Evolutionary conservation across 1,140 invertebrate species (phyloP).

Genomic region (Atta texana): DNA sequence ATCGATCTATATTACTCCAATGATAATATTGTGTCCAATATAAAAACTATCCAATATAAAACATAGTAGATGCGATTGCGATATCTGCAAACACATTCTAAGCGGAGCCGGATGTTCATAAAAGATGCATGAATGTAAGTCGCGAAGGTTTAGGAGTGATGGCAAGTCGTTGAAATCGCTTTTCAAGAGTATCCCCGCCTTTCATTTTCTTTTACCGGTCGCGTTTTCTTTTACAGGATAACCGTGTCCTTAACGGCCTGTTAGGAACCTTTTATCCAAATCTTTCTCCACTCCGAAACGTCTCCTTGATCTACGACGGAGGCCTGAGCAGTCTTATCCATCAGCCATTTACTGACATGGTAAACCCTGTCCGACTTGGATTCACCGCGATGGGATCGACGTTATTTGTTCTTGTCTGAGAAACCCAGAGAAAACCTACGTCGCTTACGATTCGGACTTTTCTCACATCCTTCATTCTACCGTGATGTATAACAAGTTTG

Average conservation of each 20-base stretch:
- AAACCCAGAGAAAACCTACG: conserved; percentile 42
- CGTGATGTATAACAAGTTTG: conserved; percentile 18
- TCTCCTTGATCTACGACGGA: conserved; percentile 73
- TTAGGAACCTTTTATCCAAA: conserved; percentile 71
- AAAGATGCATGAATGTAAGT: conserved; percentile 38
- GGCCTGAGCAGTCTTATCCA: conserved; percentile 73
- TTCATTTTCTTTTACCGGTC: conserved; percentile 27
- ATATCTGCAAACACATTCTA: conserved; percentile 10
- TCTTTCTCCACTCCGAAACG: conserved; percentile 66
- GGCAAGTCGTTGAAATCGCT: conserved; percentile 39
- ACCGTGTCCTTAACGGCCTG: conserved; percentile 52
- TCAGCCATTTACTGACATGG: conserved; percentile 73
- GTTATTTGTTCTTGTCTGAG: conserved; percentile 72
- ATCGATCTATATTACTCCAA: neutral
- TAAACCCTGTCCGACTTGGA: conserved; percentile 70
- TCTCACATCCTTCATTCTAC: neutral
- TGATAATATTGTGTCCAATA: neutral
- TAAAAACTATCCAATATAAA: neutral
- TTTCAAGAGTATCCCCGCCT: neutral
- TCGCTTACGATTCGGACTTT: conserved; percentile 53
- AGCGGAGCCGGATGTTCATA: conserved; percentile 18
- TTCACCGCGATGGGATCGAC: conserved; percentile 62
- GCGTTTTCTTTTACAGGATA: conserved; percentile 65
- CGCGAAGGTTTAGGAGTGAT: conserved; percentile 33
- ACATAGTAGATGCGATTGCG: neutral